Percentiles rank a stretch among this genome's conserved stretches.
These are phyloP conservation scores for Hydrozoanthus gracilis DNA, from an alignment of 92 coral and sea anemone species.

Conservation along the genomic window DNA sequence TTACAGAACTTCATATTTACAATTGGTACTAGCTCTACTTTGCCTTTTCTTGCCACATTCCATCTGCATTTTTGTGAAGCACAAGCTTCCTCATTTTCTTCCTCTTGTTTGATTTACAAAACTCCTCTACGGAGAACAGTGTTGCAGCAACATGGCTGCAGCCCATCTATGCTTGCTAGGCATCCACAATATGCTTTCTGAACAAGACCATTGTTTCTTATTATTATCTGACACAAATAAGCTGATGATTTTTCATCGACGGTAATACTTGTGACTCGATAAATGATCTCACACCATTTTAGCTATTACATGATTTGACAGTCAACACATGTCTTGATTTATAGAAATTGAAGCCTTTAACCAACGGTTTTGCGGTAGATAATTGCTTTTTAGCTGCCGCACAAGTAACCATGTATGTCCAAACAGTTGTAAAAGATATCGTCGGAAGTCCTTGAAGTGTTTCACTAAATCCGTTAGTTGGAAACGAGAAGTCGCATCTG, in stretches of 20 bases:
- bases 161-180: slow-evolving; percentile 46
- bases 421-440: slow-evolving; percentile 7
- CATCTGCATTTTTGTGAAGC: slow-evolving; percentile 38
- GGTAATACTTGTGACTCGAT: too few species aligned
- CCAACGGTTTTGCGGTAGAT: slow-evolving; percentile 24
- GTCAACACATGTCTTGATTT: slow-evolving; percentile 29
- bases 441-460: slow-evolving; percentile 16
- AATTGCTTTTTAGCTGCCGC: slow-evolving; percentile 10
- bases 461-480: slow-evolving; percentile 16
- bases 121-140: slow-evolving; percentile 35
- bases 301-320: slow-evolving; percentile 24
- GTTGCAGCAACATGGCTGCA: slow-evolving; percentile 60
- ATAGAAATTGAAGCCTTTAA: too few species aligned
- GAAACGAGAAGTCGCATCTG: background rate
- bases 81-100: background rate
- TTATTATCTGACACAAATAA: too few species aligned
- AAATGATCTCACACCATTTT: slow-evolving; percentile 10
- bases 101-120: background rate
- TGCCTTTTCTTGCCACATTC: slow-evolving; percentile 52
- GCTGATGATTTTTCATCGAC: slow-evolving; percentile 52
- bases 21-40: slow-evolving; percentile 24
- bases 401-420: slow-evolving; percentile 28
- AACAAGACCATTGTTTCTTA: slow-evolving; percentile 4
- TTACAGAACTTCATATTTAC: slow-evolving; percentile 24
- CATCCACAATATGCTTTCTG: slow-evolving; percentile 56